Conservation (phyloP, 1,140 invertebrate genomes). For the Delia radicum region DNA sequence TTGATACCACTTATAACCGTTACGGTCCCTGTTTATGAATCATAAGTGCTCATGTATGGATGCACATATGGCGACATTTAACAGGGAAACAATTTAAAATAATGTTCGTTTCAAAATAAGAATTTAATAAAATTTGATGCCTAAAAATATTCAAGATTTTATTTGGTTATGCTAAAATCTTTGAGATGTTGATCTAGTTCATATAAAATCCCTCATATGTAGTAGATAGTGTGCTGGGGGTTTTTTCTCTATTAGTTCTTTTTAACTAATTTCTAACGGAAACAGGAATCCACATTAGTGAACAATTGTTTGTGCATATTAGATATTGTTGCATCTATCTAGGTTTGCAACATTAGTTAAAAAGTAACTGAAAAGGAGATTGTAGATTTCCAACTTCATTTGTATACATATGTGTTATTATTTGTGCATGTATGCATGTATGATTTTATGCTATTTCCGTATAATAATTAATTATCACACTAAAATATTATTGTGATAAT, state of each 20-base stretch:
- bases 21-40: no score
- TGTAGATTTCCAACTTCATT: not conserved
- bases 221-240: not conserved
- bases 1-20: no score
- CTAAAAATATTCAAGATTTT: no score
- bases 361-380: not conserved
- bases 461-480: not conserved
- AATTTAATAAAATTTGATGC: no score
- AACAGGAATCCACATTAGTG: not conserved
- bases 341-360: not conserved
- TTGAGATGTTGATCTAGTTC: no score
- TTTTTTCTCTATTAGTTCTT: not conserved
- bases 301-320: not conserved
- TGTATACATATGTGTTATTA: not conserved
- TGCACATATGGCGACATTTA: no score
- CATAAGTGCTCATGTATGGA: no score
- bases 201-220: no score
- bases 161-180: no score
- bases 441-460: not conserved
- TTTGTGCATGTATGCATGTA: not conserved
- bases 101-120: no score
- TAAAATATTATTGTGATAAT: not conserved
- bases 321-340: not conserved
- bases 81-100: no score
- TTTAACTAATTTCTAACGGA: not conserved